A percentile compares a stretch with the other conserved stretches of the same genome.
These are phyloP conservation scores for Heliconius charithonia DNA, from an alignment of 2,888 invertebrate genomes.

Conservation along the genomic window DNA sequence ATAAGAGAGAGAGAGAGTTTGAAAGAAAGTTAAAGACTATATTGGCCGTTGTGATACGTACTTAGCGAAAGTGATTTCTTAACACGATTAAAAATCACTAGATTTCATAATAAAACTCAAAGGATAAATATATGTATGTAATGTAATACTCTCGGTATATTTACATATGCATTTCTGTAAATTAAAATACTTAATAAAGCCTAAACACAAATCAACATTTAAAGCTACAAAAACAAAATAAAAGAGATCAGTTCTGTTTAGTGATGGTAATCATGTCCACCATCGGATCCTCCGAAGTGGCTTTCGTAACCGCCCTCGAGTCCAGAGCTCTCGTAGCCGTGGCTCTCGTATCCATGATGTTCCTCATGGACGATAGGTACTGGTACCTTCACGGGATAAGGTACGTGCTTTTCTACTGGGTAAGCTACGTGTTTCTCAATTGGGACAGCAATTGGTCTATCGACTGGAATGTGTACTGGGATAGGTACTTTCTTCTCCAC, in stretches of 20 bases:
- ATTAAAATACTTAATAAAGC: conserved; percentile 65
- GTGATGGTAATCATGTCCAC: conserved; percentile 55
- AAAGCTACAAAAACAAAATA: conserved; percentile 70
- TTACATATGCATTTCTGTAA: conserved; percentile 68
- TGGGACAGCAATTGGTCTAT: conserved; percentile 84
- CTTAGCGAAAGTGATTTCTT: neutral
- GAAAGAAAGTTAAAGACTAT: neutral
- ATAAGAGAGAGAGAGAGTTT: neutral
- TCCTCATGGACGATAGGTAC: conserved; percentile 83
- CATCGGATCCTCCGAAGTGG: conserved; percentile 50
- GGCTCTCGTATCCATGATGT: conserved; percentile 55
- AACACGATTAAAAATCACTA: neutral
- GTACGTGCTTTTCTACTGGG: conserved; percentile 86
- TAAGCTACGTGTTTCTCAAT: conserved; percentile 88
- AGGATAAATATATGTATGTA: conserved; percentile 54
- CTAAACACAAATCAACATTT: conserved; percentile 80
- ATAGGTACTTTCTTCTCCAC: conserved; percentile 86
- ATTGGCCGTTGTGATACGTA: neutral
- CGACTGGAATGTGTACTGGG: conserved; percentile 86
- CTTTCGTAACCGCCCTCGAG: conserved; percentile 52
- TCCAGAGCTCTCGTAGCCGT: conserved; percentile 44
- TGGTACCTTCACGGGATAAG: conserved; percentile 88
- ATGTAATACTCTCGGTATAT: conserved; percentile 78
- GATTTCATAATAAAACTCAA: conserved; percentile 19
- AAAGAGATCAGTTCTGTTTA: conserved; percentile 80